These are phyloP conservation scores for Aplidium turbinatum DNA, from an alignment of 23 tunicate species.

Conservation along the genomic window DNA sequence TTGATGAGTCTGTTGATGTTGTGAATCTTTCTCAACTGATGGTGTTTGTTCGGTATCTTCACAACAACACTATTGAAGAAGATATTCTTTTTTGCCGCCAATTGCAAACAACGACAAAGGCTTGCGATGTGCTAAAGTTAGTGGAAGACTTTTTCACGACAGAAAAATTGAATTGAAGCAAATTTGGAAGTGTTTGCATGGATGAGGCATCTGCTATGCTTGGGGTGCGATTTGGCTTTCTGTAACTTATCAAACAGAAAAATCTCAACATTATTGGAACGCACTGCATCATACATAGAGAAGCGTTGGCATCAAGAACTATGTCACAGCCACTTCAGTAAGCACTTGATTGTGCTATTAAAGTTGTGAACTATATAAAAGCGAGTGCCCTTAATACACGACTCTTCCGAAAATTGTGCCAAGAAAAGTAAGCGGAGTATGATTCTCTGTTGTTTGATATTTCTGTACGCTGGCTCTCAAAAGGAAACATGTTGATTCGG, in stretches of 20 bases:
- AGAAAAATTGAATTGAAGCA: slow-evolving; percentile 24
- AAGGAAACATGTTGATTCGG: slow-evolving; percentile 43
- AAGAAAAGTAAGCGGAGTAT: slow-evolving; percentile 22
- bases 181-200: slow-evolving; percentile 29
- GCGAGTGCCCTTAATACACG: slow-evolving; percentile 24
- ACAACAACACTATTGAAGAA: slow-evolving; percentile 33
- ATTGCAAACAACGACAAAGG: slow-evolving; percentile 63
- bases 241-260: slow-evolving; percentile 25
- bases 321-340: slow-evolving; percentile 30
- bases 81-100: slow-evolving; percentile 49
- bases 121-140: slow-evolving; percentile 27
- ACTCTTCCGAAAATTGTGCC: slow-evolving; percentile 29
- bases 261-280: slow-evolving; percentile 26
- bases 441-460: slow-evolving; percentile 28
- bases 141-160: slow-evolving; percentile 14
- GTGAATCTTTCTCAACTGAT: slow-evolving; percentile 37
- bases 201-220: slow-evolving; percentile 47
- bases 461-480: slow-evolving; percentile 60
- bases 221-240: slow-evolving; percentile 33
- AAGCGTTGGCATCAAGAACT: slow-evolving; percentile 45
- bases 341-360: slow-evolving; percentile 35
- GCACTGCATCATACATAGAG: slow-evolving; percentile 39
- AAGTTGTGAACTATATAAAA: slow-evolving; percentile 38
- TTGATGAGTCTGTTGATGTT: slow-evolving; percentile 52
- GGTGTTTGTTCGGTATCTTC: slow-evolving; percentile 52